These are phyloP conservation scores for Tadarida brasiliensis DNA, from an alignment of 2,797 vertebrate species.

Conservation along the genomic window DNA sequence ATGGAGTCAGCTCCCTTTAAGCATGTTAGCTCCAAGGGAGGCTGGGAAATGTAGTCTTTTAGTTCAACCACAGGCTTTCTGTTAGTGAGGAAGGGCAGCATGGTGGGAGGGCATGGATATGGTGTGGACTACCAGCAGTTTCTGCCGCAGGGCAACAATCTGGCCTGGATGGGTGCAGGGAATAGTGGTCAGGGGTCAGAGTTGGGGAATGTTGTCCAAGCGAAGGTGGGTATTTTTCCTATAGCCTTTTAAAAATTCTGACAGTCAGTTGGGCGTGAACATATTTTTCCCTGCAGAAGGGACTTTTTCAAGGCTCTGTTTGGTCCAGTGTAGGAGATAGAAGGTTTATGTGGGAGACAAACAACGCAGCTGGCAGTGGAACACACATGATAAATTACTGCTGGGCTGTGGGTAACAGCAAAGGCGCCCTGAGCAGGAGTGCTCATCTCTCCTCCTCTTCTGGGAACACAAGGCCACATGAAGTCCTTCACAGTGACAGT, in stretches of 20 bases:
- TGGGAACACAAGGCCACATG: background rate
- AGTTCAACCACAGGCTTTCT: background rate
- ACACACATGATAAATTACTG: slow-evolving; percentile 52
- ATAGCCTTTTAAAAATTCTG: background rate
- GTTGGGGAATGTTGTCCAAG: background rate
- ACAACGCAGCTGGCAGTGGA: background rate
- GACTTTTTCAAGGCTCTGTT: slow-evolving; percentile 15
- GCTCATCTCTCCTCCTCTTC: slow-evolving; percentile 41
- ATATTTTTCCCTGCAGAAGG: background rate
- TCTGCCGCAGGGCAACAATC: background rate
- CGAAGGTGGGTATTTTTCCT: background rate
- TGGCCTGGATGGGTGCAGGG: background rate
- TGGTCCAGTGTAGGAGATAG: slow-evolving; percentile 20
- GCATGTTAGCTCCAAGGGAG: background rate
- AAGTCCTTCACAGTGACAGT: slow-evolving; percentile 43
- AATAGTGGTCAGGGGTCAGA: background rate
- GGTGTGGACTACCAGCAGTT: background rate
- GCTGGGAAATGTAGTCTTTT: background rate
- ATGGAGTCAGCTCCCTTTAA: background rate
- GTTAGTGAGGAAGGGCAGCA: background rate
- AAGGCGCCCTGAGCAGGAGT: slow-evolving; percentile 55
- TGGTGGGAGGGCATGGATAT: background rate
- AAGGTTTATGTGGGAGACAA: slow-evolving; percentile 59
- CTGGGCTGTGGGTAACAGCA: background rate
- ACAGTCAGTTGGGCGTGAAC: background rate